A percentile compares a stretch with the other conserved stretches of the same genome.
phyloP scores from a whole-genome alignment of 1,140 invertebrate genomes.

The Brachionus rotundiformis region DNA sequence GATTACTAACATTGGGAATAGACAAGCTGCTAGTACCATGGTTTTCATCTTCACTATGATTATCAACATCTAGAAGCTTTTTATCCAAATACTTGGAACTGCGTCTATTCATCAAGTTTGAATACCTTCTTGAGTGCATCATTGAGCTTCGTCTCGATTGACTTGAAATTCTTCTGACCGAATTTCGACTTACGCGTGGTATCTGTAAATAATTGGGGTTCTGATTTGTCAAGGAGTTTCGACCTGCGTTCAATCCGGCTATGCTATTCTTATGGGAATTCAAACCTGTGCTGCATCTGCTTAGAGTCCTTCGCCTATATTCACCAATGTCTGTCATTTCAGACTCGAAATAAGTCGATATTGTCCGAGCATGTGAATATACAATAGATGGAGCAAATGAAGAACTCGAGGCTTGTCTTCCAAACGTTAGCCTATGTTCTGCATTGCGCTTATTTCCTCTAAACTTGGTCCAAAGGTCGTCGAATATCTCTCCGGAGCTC shows the following conservation, averaged over 20 bases:
- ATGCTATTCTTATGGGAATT: constrained; percentile 25
- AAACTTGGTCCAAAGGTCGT: background rate
- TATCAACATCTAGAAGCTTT: background rate
- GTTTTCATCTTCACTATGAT: background rate
- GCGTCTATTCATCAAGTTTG: background rate
- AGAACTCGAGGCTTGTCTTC: background rate
- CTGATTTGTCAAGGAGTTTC: background rate
- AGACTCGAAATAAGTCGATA: background rate
- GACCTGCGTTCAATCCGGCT: background rate
- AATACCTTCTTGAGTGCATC: constrained; percentile 10
- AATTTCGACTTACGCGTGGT: background rate
- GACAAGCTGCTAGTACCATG: background rate
- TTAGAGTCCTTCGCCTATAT: constrained; percentile 40
- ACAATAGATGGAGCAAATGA: constrained; percentile 40
- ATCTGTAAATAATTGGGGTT: constrained; percentile 16
- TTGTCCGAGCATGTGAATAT: constrained; percentile 37
- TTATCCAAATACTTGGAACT: too few relatives aligned
- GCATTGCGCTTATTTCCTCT: background rate
- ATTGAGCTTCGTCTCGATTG: constrained; percentile 8
- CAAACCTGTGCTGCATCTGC: background rate
- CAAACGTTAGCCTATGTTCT: background rate
- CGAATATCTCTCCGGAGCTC: background rate
- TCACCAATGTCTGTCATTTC: constrained; percentile 33
- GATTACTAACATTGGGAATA: background rate
- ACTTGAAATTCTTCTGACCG: background rate